Base-by-base conservation (phyloP, 2,888 invertebrate species). In the Amiota minor region DNA sequence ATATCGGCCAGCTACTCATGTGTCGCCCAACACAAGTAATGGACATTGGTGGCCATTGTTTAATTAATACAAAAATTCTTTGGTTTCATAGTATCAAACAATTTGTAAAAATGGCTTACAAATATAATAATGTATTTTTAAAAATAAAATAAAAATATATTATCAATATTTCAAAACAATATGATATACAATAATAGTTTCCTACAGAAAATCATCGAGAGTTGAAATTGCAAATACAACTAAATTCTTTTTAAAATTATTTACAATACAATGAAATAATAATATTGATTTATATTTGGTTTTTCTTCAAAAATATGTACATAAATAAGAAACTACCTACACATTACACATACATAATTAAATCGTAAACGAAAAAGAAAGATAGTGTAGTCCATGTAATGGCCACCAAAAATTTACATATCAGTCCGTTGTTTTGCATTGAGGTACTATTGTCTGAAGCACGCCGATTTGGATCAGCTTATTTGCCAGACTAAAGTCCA, bases 21-120 rank as follows among this genome's bases (percentile, higher is more conserved):
- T 88, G 89, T 89, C 89, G 89, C 89, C 89, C 89, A 89, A 87
- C 89, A 86, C 87, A 83, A 84, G 35, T 84, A 87, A 89, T 87
- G 81, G 80, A 81, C 82, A 76, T 77, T 76, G 76, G 71, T 78
- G 79, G 74, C 77, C 70, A 77, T 20, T 65, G 71, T 67, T 56
- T 18, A 72, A 70, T 11, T 65, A 65, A 73, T 53, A 74, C 64
- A 35, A 35, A 68, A 56, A 73, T 67, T 72, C 23, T 72, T 74
- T 77, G 12, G 12, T 53, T 53, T 53, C 10, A 35, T 35, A 35
- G 35, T 35, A 35, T 35, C 35, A 35, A 35, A 35, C 6, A 35
- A 35, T 35, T 35, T 35, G 35, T 35, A 6, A 35, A 35, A 35
- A 35, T 6, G 16, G 18, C 56, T n/a, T n/a, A 56, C n/a, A 56